These are phyloP conservation scores for Phortica okadai DNA, from an alignment of 2,888 invertebrate species.

Conservation along the genomic window DNA sequence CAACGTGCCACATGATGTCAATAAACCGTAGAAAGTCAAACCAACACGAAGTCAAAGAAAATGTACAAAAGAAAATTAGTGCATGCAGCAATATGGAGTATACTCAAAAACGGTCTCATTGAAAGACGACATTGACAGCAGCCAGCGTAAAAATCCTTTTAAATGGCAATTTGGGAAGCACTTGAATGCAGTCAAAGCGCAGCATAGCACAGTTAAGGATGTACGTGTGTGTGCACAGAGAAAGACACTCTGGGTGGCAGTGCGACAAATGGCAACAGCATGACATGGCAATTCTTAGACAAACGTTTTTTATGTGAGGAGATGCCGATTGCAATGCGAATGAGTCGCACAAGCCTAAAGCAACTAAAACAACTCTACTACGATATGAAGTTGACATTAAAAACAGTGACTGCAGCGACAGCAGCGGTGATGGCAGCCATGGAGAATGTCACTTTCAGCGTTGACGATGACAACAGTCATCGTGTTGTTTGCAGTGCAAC, in stretches of 20 bases:
- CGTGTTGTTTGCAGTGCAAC: constrained; percentile 47
- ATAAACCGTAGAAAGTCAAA: constrained; percentile 3
- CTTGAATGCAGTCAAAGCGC: constrained; percentile 64
- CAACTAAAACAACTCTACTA: constrained; percentile 27
- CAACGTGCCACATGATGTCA: constrained; percentile 21
- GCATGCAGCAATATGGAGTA: constrained; percentile 8
- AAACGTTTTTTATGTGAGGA: constrained; percentile 1
- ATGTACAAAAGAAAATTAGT: constrained; percentile 10
- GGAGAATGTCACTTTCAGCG: not conserved
- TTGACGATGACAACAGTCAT: not conserved
- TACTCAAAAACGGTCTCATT: not conserved
- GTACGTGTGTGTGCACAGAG: not conserved
- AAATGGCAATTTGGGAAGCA: constrained; percentile 70
- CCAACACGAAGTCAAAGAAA: not conserved
- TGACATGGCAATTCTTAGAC: constrained; percentile 19
- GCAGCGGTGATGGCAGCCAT: constrained; percentile 38
- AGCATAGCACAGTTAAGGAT: constrained; percentile 9
- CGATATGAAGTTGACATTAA: constrained; percentile 38
- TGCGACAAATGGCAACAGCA: not conserved
- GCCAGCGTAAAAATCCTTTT: constrained; percentile 61
- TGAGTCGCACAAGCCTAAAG: not conserved
- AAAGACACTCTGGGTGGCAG: not conserved
- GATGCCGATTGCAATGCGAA: not conserved
- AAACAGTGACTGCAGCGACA: constrained; percentile 34
- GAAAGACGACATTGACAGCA: constrained; percentile 12